phyloP scores from a whole-genome alignment of 2,797 vertebrate genomes.

The Trichosurus vulpecula region DNA sequence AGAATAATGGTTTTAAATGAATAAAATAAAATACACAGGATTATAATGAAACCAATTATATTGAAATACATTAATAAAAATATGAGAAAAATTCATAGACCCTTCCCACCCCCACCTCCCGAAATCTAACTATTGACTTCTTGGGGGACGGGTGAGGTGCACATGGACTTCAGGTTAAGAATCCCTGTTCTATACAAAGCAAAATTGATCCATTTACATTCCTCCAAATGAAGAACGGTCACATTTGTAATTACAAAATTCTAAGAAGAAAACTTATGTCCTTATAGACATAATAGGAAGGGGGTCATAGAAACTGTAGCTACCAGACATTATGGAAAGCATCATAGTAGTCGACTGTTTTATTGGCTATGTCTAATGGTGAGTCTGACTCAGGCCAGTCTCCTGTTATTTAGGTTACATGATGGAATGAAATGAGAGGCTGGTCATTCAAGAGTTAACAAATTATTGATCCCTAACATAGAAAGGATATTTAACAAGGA shows the following conservation, averaged over 20 bases:
- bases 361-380: neutral
- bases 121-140: neutral
- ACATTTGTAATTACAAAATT: neutral
- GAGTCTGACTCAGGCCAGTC: neutral
- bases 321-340: neutral
- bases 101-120: neutral
- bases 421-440: neutral
- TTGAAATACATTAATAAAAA: neutral
- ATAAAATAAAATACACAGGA: neutral
- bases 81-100: neutral
- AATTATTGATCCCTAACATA: neutral
- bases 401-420: neutral
- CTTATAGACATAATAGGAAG: neutral
- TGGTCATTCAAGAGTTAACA: neutral
- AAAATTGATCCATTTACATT: neutral
- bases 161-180: neutral
- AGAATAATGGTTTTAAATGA: neutral
- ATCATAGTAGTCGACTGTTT: neutral
- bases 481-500: neutral
- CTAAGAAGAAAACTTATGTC: neutral
- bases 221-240: neutral
- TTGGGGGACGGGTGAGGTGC: neutral
- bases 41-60: neutral
- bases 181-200: neutral
- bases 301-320: neutral